These are phyloP conservation scores for Papilio polytes DNA, from an alignment of 1,140 invertebrate genomes.

Conservation along the genomic window DNA sequence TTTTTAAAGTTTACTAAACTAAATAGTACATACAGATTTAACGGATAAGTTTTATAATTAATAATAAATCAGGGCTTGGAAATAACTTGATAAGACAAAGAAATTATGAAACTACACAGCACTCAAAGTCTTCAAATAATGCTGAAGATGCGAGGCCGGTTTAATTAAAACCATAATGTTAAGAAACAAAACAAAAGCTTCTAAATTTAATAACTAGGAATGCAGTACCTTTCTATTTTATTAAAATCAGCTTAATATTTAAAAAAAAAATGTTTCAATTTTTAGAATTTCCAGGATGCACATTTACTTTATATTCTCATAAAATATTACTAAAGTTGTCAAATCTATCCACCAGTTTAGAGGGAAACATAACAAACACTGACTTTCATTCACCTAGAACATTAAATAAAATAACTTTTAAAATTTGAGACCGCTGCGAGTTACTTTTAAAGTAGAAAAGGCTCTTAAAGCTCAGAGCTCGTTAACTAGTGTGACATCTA, in stretches of 20 bases:
- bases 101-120: background rate
- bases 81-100: background rate
- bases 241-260: background rate
- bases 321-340: too few species aligned
- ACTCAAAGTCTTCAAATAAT: background rate
- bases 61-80: background rate
- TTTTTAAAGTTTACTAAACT: background rate
- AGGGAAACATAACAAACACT: too few species aligned
- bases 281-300: too few species aligned
- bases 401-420: background rate
- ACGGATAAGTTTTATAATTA: background rate
- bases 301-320: too few species aligned
- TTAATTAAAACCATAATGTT: background rate
- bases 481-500: conserved; percentile 10
- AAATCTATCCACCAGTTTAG: too few species aligned
- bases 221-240: background rate
- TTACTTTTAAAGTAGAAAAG: background rate
- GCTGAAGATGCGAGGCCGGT: background rate
- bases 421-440: background rate
- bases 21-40: too few species aligned
- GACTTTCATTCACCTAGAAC: too few species aligned
- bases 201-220: background rate
- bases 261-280: too few species aligned
- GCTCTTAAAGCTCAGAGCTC: background rate
- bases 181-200: background rate